These are phyloP conservation scores for Eristalis arbustorum DNA, from an alignment of 2,888 invertebrate genomes.

Conservation along the genomic window DNA sequence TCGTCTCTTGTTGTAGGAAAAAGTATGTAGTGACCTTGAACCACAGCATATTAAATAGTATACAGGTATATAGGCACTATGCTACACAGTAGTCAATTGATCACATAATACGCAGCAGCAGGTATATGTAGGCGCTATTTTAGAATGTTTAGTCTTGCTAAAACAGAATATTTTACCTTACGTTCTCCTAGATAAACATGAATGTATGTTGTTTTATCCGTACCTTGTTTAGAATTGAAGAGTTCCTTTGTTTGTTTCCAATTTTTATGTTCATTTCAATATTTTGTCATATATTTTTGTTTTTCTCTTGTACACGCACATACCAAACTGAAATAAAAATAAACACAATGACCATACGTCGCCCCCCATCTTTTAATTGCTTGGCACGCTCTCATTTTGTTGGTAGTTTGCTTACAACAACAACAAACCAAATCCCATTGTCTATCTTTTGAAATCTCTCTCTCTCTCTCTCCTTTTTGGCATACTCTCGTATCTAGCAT, in stretches of 20 bases:
- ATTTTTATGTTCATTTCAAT: slow-evolving; percentile 20
- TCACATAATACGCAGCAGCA: not conserved
- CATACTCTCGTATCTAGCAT: slow-evolving; percentile 27
- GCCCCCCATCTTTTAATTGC: slow-evolving; percentile 60
- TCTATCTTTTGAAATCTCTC: slow-evolving; percentile 33
- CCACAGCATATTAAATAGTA: too few relatives aligned
- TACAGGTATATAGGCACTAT: too few relatives aligned
- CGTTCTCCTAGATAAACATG: not conserved
- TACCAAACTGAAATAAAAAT: slow-evolving; percentile 16
- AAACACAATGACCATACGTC: slow-evolving; percentile 59
- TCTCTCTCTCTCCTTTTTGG: not conserved
- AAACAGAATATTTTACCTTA: not conserved
- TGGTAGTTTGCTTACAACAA: slow-evolving; percentile 62
- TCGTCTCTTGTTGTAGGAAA: too few relatives aligned
- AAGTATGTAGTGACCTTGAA: too few relatives aligned
- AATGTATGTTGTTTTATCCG: not conserved
- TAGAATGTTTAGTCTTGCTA: not conserved
- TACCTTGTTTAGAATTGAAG: not conserved
- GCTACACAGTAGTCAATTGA: not conserved
- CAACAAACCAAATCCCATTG: slow-evolving; percentile 28
- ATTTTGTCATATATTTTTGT: slow-evolving; percentile 14
- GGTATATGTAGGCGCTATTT: not conserved
- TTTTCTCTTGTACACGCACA: slow-evolving; percentile 32
- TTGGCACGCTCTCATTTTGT: slow-evolving; percentile 67
- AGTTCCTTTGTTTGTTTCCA: not conserved